Conservation (phyloP, 2,113 vertebrate species). For the Mirza zaza region DNA sequence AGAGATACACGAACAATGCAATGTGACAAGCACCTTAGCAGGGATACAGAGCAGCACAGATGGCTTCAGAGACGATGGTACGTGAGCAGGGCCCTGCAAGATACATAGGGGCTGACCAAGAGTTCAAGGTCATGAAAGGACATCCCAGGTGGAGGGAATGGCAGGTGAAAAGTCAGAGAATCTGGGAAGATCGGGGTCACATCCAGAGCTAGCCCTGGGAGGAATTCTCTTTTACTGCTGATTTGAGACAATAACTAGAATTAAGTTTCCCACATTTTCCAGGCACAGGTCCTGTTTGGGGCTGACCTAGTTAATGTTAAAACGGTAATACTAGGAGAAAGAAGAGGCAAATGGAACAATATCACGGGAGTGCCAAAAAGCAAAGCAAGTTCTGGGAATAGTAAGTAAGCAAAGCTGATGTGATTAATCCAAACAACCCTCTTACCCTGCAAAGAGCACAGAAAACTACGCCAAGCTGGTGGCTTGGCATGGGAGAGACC, state of each 20-base stretch:
- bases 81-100: neutral
- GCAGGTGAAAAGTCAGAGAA: neutral
- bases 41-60: neutral
- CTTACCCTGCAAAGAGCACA: neutral
- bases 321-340: neutral
- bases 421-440: neutral
- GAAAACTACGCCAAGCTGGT: neutral
- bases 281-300: neutral
- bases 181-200: neutral
- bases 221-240: neutral
- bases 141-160: neutral
- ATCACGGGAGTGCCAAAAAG: neutral
- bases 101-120: neutral
- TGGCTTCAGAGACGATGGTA: neutral
- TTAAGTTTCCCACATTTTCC: neutral
- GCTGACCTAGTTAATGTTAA: neutral
- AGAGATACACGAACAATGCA: neutral
- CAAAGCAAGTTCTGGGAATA: neutral
- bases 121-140: neutral
- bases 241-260: constrained; percentile 1
- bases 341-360: neutral
- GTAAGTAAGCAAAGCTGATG: neutral
- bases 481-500: neutral
- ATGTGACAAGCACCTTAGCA: too few species aligned
- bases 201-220: neutral